These are phyloP conservation scores for Melanotaenia duboulayi DNA, from an alignment of 2,113 vertebrate species.

Conservation along the genomic window DNA sequence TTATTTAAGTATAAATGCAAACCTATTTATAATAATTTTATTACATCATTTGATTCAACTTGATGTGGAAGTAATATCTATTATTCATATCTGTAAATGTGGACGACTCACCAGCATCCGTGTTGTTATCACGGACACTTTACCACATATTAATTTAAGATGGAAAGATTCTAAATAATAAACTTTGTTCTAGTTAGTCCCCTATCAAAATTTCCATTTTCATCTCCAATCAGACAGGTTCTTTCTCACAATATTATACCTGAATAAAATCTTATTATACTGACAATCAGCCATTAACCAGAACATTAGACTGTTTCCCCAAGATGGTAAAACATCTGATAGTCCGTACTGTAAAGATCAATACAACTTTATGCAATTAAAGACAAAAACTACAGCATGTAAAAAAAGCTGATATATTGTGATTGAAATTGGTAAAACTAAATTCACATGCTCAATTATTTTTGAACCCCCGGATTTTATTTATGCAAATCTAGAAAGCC, in stretches of 20 bases:
- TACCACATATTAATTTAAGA: no score
- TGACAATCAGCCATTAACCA: constrained; percentile 7
- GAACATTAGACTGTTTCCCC: not conserved
- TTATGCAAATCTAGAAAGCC: not conserved
- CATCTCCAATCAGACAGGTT: not conserved
- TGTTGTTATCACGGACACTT: no score
- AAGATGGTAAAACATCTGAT: not conserved
- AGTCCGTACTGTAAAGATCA: not conserved
- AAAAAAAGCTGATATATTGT: no score
- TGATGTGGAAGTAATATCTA: not conserved
- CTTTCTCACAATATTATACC: not conserved
- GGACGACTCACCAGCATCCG: not conserved
- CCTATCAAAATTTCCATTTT: not conserved
- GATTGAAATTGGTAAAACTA: no score
- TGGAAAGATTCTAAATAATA: no score
- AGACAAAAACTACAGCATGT: no score
- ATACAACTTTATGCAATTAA: not conserved
- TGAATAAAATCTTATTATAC: not conserved
- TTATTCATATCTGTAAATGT: constrained; percentile 13
- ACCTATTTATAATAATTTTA: not conserved
- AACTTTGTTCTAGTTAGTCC: not conserved
- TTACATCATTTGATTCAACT: not conserved
- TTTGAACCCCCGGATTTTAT: no score
- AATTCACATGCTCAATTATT: no score
- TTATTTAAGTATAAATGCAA: not conserved